Evolutionary conservation across 2,797 vertebrate genomes (phyloP).

Genomic region (Micromesistius poutassou): DNA sequence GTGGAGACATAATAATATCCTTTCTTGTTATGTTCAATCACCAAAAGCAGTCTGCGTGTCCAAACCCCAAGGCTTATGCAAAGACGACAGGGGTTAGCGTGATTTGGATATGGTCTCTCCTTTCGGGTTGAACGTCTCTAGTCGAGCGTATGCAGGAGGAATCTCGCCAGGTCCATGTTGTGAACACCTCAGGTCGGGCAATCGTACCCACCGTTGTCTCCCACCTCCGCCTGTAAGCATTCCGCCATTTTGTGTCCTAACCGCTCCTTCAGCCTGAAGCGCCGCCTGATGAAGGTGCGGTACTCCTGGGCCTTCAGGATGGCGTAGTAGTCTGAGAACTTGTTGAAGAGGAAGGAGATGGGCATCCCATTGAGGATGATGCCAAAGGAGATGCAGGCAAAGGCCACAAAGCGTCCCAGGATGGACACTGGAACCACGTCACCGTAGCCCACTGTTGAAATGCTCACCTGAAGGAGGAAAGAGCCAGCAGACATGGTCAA

Average conservation of each 20-base stretch:
- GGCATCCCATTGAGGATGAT: constrained; percentile 90
- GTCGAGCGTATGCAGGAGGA: neutral
- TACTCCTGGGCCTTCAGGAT: constrained; percentile 82
- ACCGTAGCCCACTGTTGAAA: constrained; percentile 86
- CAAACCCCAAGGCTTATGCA: no score
- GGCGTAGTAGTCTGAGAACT: constrained; percentile 86
- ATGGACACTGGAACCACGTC: constrained; percentile 81
- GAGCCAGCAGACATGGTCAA: neutral
- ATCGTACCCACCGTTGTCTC: constrained; percentile 17
- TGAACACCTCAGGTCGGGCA: constrained; percentile 9
- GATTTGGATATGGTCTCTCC: neutral
- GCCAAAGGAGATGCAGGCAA: constrained; percentile 84
- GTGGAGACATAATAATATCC: no score
- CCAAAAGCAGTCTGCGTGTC: no score
- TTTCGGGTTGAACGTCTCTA: neutral
- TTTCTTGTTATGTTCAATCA: no score
- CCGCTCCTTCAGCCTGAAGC: constrained; percentile 66
- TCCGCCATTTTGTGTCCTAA: constrained; percentile 51
- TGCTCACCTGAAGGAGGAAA: constrained; percentile 75
- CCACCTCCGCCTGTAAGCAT: constrained; percentile 52
- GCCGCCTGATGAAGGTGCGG: constrained; percentile 53
- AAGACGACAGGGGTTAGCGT: neutral
- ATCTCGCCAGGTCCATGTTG: neutral
- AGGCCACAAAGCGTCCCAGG: constrained; percentile 80
- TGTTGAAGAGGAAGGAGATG: constrained; percentile 88